phyloP scores from a whole-genome alignment of 2,113 vertebrate species.

The Puntigrus tetrazona region DNA sequence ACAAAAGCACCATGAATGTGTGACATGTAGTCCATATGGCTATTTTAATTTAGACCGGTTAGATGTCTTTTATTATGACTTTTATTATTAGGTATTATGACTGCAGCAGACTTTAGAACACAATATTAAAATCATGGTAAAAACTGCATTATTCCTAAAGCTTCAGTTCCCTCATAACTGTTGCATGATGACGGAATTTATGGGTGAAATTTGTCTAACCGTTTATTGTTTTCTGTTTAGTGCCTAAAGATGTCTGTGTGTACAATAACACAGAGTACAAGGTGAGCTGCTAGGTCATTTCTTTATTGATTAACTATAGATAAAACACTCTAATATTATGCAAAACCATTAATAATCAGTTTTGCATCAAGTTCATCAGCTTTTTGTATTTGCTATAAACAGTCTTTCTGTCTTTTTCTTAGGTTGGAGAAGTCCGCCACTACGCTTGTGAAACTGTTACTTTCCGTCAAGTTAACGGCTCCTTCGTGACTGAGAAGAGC shows the following conservation, averaged over 20 bases:
- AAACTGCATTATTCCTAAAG: neutral
- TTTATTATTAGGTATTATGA: neutral
- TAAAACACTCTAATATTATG: neutral
- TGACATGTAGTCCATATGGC: neutral
- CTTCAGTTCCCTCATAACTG: neutral
- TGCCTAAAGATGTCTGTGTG: conserved; percentile 70
- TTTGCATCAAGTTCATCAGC: too few relatives aligned
- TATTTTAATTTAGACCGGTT: neutral
- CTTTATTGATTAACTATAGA: neutral
- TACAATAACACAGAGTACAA: conserved; percentile 66
- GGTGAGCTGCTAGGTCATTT: conserved; percentile 66
- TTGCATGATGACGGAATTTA: neutral
- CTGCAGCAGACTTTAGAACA: neutral
- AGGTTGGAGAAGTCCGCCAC: conserved; percentile 70
- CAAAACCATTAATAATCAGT: too few relatives aligned
- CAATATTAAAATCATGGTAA: neutral
- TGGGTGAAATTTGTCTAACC: neutral
- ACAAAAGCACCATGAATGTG: neutral
- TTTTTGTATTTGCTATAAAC: neutral
- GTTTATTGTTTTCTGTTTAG: conserved; percentile 61
- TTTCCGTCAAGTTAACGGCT: neutral
- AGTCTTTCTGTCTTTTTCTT: neutral
- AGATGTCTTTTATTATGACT: neutral
- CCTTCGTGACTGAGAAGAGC: neutral
- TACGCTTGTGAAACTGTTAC: neutral